phyloP scores from a whole-genome alignment of 2,888 invertebrate genomes.

The Dusona sp. region DNA sequence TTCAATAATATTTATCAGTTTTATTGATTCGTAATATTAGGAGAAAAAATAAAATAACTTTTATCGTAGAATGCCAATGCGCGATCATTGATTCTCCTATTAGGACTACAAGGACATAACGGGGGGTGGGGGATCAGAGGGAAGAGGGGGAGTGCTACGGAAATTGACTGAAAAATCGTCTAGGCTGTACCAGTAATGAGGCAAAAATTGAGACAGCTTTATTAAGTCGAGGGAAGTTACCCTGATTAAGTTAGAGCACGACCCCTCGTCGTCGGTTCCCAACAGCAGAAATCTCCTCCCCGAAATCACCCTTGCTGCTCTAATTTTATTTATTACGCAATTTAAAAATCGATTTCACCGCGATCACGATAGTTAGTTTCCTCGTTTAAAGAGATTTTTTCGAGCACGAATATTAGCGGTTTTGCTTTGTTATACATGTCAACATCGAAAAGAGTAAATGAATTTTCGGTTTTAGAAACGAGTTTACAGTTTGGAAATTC shows the following conservation, averaged over 20 bases:
- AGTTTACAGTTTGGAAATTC: not conserved
- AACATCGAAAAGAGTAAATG: conserved; percentile 22
- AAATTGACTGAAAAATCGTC: conserved; percentile 77
- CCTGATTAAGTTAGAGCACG: conserved; percentile 82
- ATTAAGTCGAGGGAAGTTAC: conserved; percentile 83
- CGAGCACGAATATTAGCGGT: conserved; percentile 28
- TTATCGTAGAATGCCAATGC: conserved; percentile 7
- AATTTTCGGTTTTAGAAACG: conserved; percentile 20
- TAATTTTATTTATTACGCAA: conserved; percentile 84
- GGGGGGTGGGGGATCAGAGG: not conserved
- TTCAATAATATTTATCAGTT: not conserved
- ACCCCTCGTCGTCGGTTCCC: conserved; percentile 70
- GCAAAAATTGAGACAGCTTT: conserved; percentile 84
- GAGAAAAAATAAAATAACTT: not conserved
- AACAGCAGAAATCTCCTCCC: conserved; percentile 58
- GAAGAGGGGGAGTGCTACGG: conserved; percentile 9
- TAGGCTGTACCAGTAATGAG: conserved; percentile 79
- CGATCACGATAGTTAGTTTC: conserved; percentile 72
- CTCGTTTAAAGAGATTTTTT: conserved; percentile 45
- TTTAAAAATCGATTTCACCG: conserved; percentile 82
- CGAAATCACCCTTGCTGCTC: conserved; percentile 79
- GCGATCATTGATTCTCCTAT: conserved; percentile 14
- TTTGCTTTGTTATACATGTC: conserved; percentile 37
- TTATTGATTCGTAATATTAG: not conserved
- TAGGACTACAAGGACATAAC: not conserved